Base-by-base conservation (phyloP, 92 coral and sea anemone species). In the Paragorgia papillata region DNA sequence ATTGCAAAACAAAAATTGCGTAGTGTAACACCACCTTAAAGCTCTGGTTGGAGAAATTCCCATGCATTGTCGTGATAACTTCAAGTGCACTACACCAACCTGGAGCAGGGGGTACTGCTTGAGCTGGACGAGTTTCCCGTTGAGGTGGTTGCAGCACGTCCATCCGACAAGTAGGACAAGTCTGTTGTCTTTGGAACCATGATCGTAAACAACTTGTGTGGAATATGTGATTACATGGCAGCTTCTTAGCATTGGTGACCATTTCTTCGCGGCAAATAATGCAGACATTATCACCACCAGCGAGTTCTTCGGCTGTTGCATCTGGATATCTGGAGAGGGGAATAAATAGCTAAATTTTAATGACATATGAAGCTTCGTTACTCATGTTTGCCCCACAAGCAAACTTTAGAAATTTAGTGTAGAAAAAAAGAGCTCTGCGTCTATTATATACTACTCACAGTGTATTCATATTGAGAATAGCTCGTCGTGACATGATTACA, bases 141-240 rank as follows among this genome's bases (percentile, higher is more conserved):
- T 25, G 57, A 26, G 75, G 58, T 40, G 92, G 91, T 51, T 94
- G 81, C 25, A 93, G 83, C 1, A 93, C 97, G 80, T 93, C 97
- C 97, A 93, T 90, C 61, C 97, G 89, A 75, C 97, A 93, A 1
- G 97, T 93, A 14, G 97, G 97, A 77, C 97, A 93, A 29, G 97
- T 93, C 74, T 93, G 97, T 24, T 93, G 97, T 28, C 97, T 68
- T 53, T 93, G 97, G 81, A 93, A 93, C 97, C 97, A 93, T 0
- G 97, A 93, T 46, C 97, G 87, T 57, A 93, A 81, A 62, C 97
- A 93, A 62, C 97, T 93, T 8, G 96, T 90, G 79, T 93, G 97
- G 85, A 93, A 93, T 29, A 93, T 93, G 60, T 93, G 97, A 79
- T 93, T 93, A 73, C 97, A 93, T 0, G 97, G 97, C 26, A 93